Evolutionary conservation across 2,113 vertebrate species (phyloP).

Genomic region (Regulus satrapa): DNA sequence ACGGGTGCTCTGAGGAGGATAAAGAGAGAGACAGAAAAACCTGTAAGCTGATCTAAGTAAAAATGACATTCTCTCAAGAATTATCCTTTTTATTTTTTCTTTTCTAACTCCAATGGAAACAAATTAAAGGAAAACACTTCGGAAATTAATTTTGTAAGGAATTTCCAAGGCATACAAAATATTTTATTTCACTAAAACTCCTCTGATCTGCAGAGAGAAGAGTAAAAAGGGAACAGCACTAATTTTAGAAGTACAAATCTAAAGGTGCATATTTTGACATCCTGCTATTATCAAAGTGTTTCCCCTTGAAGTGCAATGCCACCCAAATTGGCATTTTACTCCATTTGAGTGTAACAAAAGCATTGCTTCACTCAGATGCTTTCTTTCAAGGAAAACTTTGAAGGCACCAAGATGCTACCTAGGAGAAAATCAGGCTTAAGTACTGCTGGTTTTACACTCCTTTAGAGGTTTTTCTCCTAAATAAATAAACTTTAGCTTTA

Average conservation of each 20-base stretch:
- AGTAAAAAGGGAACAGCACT: background rate
- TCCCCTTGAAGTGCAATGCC: background rate
- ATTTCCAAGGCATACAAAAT: background rate
- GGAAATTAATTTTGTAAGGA: background rate
- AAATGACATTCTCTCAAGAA: background rate
- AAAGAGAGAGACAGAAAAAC: background rate
- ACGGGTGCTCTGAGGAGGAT: fast-evolving
- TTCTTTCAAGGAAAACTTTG: background rate
- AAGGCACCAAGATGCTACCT: background rate
- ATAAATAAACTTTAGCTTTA: background rate
- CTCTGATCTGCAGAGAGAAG: background rate
- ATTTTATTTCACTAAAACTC: background rate
- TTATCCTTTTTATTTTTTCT: background rate
- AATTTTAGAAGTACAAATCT: background rate
- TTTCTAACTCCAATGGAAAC: background rate
- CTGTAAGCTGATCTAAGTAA: background rate
- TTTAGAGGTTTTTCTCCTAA: background rate
- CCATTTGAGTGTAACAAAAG: background rate
- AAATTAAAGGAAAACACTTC: background rate
- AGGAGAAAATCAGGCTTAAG: background rate
- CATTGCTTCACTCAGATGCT: background rate
- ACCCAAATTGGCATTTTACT: background rate
- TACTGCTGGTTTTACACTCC: background rate
- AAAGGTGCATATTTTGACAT: background rate
- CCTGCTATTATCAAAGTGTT: background rate